Percentiles rank a stretch among this genome's conserved stretches.
Conservation (phyloP, 2,888 invertebrate genomes). For the Notodonta dromedarius region DNA sequence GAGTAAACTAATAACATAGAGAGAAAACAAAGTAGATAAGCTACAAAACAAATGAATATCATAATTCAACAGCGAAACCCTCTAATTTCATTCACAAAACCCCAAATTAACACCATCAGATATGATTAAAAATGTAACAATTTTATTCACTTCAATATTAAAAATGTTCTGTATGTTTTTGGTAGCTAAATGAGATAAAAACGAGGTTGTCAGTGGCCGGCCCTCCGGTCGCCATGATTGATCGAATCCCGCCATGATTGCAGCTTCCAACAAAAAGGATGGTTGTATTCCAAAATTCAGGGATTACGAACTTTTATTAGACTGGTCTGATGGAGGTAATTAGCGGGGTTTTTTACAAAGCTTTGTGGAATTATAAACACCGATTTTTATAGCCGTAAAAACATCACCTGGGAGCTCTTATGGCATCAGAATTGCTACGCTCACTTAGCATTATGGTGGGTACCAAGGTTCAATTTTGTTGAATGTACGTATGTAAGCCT, state of each 20-base stretch:
- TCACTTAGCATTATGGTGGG: too few species aligned
- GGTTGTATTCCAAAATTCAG: constrained; percentile 2
- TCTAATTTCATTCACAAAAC: too few species aligned
- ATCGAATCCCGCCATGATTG: constrained; percentile 28
- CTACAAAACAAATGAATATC: too few species aligned
- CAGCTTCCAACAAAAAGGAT: constrained; percentile 33
- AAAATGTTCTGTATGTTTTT: constrained; percentile 18
- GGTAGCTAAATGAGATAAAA: constrained; percentile 35
- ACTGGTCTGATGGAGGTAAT: neutral
- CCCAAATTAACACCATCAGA: neutral
- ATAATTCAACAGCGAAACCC: too few species aligned
- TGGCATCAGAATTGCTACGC: too few species aligned
- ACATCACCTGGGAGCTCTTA: too few species aligned
- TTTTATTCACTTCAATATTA: constrained; percentile 14
- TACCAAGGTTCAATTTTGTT: too few species aligned
- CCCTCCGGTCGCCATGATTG: constrained; percentile 30
- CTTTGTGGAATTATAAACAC: neutral
- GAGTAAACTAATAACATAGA: too few species aligned
- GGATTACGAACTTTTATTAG: constrained; percentile 7
- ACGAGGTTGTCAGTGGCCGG: constrained; percentile 30
- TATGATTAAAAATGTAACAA: constrained; percentile 17
- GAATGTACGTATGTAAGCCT: too few species aligned
- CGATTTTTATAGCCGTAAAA: too few species aligned
- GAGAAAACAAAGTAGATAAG: too few species aligned
- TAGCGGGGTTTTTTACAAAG: neutral